Base-by-base conservation (phyloP, 1,140 invertebrate genomes). In the Conus betulinus region DNA sequence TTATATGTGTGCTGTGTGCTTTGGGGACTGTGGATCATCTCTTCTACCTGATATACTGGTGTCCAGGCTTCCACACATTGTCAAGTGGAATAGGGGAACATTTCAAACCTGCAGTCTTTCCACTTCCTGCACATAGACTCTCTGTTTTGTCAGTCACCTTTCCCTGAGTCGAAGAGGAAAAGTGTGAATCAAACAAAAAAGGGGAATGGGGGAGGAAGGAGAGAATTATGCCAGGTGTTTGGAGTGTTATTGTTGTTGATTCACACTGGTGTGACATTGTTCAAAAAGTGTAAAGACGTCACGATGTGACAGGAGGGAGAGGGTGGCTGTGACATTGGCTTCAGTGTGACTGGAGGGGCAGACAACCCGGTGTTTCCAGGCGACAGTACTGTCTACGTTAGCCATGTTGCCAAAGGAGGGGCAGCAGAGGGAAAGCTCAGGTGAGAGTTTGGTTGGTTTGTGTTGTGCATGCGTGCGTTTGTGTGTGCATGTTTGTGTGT, bases 361-460 rank as follows among this genome's bases (percentile, higher is more conserved):
- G 97, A 98, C 91, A 97, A 98, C 95, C 97, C 97, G 5, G 97
- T 97, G 92, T 98, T 96, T 96, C 97, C 17, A 96, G 94, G 97
- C 91, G 98, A 98, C 93, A 97, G 96, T 89, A 97, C 97, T 5
- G 96, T 99, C n/a, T 98, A 97, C 93, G 97, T 98, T 17, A 97
- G 97, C 17, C 96, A 97, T 90, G 96, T 98, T 3, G 96, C 96
- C 71, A 97, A 97, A 92, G 98, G 97, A 11, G 98, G 98, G 39
- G 94, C 97, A 0, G 97, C 97, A 23, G 98, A 98, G 93, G 98
- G 98, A 10, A 98, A 98, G 96, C 96, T 99, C 25, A 97, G 97
- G 96, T 97, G 94, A 95, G 95, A 20, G 84, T 74, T 52, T 20
- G 25, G 11, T n/a, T 39, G 39, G 39, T 39, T 39, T 39, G 76